Evolutionary conservation across 2,113 vertebrate genomes (phyloP).

Genomic region (Carlito syrichta): DNA sequence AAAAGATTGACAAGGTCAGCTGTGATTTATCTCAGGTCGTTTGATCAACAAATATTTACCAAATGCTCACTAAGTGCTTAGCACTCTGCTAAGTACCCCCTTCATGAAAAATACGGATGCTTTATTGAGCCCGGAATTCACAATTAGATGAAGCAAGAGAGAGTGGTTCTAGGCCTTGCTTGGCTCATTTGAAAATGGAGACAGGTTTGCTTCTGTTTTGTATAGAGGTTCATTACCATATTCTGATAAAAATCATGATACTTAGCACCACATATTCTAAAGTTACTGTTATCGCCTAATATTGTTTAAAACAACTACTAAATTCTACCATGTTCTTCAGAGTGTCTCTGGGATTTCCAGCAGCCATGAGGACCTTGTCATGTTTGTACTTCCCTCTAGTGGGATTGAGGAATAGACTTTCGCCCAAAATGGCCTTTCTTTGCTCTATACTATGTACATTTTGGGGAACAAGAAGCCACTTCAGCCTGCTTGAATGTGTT

Average conservation of each 20-base stretch:
- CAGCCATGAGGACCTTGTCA: neutral
- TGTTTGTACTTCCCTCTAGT: neutral
- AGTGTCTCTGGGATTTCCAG: neutral
- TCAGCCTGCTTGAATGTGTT: neutral
- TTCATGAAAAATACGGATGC: neutral
- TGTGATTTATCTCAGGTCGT: neutral
- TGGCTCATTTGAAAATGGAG: neutral
- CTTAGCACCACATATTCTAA: neutral
- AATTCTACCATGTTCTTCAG: neutral
- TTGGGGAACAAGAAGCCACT: neutral
- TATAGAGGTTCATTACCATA: neutral
- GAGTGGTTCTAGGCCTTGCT: neutral
- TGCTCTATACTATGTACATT: neutral
- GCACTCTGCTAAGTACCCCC: neutral
- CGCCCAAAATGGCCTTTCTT: neutral
- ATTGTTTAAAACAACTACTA: neutral
- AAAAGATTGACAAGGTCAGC: constrained; percentile 37
- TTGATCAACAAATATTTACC: neutral
- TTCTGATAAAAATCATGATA: neutral
- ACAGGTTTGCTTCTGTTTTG: neutral
- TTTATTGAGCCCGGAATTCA: neutral
- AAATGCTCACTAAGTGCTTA: neutral
- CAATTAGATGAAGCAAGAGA: neutral
- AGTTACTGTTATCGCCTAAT: neutral
- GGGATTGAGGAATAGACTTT: neutral